Evolutionary conservation across 2,888 invertebrate genomes (phyloP), one percentile per base, ranked within the genome.

Genomic region (Leucophora obtusa): DNA sequence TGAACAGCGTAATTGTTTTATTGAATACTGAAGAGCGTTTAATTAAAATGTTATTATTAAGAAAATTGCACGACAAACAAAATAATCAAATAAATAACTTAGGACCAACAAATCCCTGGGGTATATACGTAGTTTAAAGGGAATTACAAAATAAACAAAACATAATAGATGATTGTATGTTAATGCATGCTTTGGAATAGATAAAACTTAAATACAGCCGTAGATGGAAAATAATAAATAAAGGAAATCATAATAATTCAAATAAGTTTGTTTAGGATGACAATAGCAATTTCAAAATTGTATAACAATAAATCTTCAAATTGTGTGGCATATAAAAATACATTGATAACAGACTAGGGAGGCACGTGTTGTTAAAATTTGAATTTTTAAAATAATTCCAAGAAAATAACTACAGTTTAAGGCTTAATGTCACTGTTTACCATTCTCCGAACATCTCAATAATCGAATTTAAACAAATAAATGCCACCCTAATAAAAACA

Each of bases 21-120:
- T 50, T 47, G n/a, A 58, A 63, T 47, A 63, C 11, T 47, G 43
- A 72, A 72, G 56, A 18, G 63, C 72, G 56, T 58, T 72, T 58
- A 63, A 63, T 50, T 56, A 33, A 15, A 63, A 35, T 14, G 38
- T 38, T 18, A 59, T 18, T 59, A n/a, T 59, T 35, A 18, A 18
- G 35, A 59, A 33, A 18, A 14, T 17, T 0, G 3, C 2, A 14
- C 10, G 2, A 47, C 15, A n/a, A 2, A 47, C 6, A n/a, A n/a
- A 47, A n/a, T 7, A n/a, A 47, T 47, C 38, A 4, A 14, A 47
- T n/a, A 47, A 47, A 43, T 43, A 14, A 14, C 2, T 1, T 38
- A 14, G 38, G 10, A n/a, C 14, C 43, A 47, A 47, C 38, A 38
- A 11, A 38, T n/a, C 43, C 15, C 43, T n/a, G n/a, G 43, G n/a